Evolutionary conservation across 2,113 vertebrate genomes (phyloP).

Genomic region (Phylloscopus trochilus): DNA sequence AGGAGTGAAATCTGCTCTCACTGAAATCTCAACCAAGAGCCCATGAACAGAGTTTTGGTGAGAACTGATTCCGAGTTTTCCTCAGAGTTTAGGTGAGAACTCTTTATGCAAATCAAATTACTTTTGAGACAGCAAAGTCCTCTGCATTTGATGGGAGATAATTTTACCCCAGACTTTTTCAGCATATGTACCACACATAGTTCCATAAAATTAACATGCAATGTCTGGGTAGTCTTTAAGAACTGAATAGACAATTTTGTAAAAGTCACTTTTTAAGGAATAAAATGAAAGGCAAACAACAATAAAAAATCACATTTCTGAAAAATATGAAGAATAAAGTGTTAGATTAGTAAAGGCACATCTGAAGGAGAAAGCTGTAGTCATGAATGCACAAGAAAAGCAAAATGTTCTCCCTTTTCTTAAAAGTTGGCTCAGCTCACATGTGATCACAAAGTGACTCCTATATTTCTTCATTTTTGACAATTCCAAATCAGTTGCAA

Average conservation of each 20-base stretch:
- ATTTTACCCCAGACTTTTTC: neutral
- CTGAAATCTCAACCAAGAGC: neutral
- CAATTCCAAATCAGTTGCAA: neutral
- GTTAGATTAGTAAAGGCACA: neutral
- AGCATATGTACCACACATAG: neutral
- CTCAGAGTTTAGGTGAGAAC: neutral
- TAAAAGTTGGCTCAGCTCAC: neutral
- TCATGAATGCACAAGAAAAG: neutral
- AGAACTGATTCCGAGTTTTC: neutral
- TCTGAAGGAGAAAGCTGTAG: neutral
- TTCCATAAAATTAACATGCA: neutral
- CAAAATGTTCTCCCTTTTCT: neutral
- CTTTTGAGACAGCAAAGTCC: neutral
- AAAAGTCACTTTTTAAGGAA: neutral
- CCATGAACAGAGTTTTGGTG: neutral
- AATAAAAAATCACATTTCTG: neutral
- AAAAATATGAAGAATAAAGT: neutral
- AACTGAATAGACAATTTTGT: neutral
- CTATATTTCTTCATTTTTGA: neutral
- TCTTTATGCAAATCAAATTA: neutral
- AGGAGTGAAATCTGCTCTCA: neutral
- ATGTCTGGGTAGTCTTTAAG: neutral
- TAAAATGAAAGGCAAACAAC: neutral
- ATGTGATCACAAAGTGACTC: accelerated
- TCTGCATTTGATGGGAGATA: neutral